These are phyloP conservation scores for Dendrocincla fuliginosa DNA, from an alignment of 2,797 vertebrate genomes.

Conservation along the genomic window DNA sequence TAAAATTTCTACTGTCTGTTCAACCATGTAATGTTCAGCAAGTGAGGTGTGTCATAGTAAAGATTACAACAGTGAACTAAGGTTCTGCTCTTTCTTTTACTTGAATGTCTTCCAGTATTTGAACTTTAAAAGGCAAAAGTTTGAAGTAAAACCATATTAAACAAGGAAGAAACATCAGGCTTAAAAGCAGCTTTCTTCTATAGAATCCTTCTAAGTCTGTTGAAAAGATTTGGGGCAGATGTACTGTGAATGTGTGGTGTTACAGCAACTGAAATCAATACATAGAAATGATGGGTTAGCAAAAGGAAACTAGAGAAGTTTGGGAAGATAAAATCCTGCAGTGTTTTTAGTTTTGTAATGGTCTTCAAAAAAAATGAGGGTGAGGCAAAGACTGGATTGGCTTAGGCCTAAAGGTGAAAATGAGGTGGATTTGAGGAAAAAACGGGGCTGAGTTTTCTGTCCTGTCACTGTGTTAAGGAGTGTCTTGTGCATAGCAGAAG, in stretches of 20 bases:
- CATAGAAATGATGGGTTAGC: background rate
- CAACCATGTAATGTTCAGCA: background rate
- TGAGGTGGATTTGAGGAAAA: background rate
- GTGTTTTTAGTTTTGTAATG: background rate
- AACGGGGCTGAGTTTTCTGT: background rate
- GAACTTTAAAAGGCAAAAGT: background rate
- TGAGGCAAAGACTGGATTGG: background rate
- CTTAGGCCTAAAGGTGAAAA: background rate
- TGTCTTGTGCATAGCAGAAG: background rate
- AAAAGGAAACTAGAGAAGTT: background rate
- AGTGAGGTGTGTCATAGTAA: background rate
- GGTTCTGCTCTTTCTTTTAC: background rate
- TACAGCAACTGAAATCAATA: background rate
- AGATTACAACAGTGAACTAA: background rate
- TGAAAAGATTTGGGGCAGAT: background rate
- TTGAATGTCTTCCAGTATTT: background rate
- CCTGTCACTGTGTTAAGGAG: background rate
- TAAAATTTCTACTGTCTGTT: slow-evolving; percentile 15
- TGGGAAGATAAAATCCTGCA: background rate
- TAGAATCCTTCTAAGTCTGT: background rate
- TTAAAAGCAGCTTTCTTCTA: background rate
- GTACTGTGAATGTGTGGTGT: background rate
- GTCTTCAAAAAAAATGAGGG: background rate
- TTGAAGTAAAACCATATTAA: background rate
- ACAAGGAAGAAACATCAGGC: background rate